A percentile compares a stretch with the other conserved stretches of the same genome.
Evolutionary conservation across 2,888 invertebrate genomes (phyloP).

Genomic region (Mesochorus sp.): DNA sequence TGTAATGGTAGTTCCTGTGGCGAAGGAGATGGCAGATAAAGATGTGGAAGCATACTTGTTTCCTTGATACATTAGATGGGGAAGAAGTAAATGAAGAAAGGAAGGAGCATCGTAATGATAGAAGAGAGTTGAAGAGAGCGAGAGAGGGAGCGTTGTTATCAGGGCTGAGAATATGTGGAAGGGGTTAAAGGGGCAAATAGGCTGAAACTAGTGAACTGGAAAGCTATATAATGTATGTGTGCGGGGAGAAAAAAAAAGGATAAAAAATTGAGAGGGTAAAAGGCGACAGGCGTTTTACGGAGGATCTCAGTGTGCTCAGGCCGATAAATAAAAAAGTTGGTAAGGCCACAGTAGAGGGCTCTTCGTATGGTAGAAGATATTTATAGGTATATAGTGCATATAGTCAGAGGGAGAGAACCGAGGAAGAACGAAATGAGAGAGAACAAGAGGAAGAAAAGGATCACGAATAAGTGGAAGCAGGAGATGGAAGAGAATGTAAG

Average conservation of each 20-base stretch:
- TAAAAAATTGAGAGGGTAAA: constrained; percentile 6
- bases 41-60: constrained; percentile 13
- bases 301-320: constrained; percentile 15
- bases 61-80: constrained; percentile 1
- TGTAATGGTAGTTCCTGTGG: neutral
- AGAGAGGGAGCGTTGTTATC: constrained; percentile 42
- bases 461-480: neutral
- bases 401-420: neutral
- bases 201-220: constrained; percentile 41
- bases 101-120: neutral
- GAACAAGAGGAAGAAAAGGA: constrained; percentile 6
- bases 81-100: neutral
- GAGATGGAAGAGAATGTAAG: constrained; percentile 35
- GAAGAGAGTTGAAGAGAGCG: neutral
- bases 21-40: constrained; percentile 25
- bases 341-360: too few relatives aligned
- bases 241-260: neutral
- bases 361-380: too few relatives aligned
- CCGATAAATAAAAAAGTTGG: constrained; percentile 58
- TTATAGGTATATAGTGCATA: neutral
- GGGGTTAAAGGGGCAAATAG: constrained; percentile 41
- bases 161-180: constrained; percentile 22
- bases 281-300: constrained; percentile 12
- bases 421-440: constrained; percentile 2
- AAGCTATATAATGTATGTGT: neutral